These are phyloP conservation scores for Campylomormyrus numenius DNA, from an alignment of 2,113 vertebrate genomes.

Conservation along the genomic window DNA sequence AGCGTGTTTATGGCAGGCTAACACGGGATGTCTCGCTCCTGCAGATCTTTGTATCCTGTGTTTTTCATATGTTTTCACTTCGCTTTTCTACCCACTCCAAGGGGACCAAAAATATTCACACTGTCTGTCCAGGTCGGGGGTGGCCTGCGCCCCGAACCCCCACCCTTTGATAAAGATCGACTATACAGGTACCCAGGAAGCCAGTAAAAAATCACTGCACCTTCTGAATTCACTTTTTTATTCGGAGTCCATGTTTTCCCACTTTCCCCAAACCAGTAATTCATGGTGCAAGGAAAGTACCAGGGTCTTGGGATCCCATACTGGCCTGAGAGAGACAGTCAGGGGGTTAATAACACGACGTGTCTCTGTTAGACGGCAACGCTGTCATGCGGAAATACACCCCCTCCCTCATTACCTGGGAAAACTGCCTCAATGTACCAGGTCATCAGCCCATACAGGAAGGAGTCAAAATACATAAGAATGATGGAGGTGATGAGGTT, in stretches of 20 bases:
- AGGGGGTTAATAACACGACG: not conserved
- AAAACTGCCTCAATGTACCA: constrained; percentile 97
- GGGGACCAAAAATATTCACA: not conserved
- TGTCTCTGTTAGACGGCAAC: not conserved
- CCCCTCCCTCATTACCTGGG: constrained; percentile 65
- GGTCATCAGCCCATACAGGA: constrained; percentile 85
- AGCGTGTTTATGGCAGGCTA: not conserved
- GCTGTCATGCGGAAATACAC: not conserved
- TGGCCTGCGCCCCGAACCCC: not conserved
- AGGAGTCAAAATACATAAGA: constrained; percentile 84
- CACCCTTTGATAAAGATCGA: not conserved
- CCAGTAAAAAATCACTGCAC: constrained; percentile 52
- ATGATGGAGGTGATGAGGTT: constrained; percentile 76
- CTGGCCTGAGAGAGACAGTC: constrained; percentile 69
- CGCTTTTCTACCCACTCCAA: not conserved
- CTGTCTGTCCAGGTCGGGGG: not conserved
- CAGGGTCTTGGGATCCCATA: constrained; percentile 91
- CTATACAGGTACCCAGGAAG: not conserved
- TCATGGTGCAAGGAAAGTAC: constrained; percentile 88
- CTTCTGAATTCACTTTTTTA: constrained; percentile 61
- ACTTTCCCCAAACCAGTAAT: constrained; percentile 88
- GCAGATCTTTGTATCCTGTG: not conserved
- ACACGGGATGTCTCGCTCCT: not conserved
- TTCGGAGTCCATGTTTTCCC: constrained; percentile 52
- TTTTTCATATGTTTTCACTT: not conserved